Conservation (phyloP, 2,888 invertebrate species). For the Melanotus villosus region DNA sequence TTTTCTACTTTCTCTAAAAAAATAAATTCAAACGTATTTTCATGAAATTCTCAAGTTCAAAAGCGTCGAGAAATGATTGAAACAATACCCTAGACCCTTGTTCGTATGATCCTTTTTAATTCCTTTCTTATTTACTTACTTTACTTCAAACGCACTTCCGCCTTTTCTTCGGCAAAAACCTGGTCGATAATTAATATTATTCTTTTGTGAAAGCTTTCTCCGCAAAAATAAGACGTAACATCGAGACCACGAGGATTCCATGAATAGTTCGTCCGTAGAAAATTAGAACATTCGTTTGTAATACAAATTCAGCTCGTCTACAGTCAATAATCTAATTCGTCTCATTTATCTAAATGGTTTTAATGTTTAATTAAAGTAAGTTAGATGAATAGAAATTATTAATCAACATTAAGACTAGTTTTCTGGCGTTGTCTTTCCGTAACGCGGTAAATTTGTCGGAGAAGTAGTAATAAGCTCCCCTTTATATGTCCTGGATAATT, state of each 20-base stretch:
- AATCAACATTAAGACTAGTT: conserved; percentile 8
- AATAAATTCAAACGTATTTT: not conserved
- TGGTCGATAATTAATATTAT: conserved; percentile 10
- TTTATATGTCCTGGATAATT: conserved; percentile 33
- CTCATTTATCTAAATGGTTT: no score
- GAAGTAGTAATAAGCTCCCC: conserved; percentile 10
- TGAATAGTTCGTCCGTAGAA: no score
- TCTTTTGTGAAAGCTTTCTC: no score
- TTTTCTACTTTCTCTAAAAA: no score
- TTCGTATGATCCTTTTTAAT: conserved; percentile 12
- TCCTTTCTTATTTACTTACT: conserved; percentile 12
- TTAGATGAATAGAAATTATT: not conserved
- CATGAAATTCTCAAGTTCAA: not conserved
- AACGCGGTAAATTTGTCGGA: conserved; percentile 15
- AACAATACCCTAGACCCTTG: not conserved
- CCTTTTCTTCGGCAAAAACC: not conserved
- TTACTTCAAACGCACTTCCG: conserved; percentile 4
- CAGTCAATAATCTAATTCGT: no score
- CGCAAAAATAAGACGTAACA: not conserved
- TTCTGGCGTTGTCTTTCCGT: not conserved
- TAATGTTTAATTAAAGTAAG: not conserved
- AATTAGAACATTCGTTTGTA: not conserved
- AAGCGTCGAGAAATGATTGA: not conserved
- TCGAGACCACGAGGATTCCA: no score
- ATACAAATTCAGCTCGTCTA: no score